Evolutionary conservation across 2,797 vertebrate genomes (phyloP), one percentile per base, ranked within the genome.

Genomic region (Anomalospiza imberbis): DNA sequence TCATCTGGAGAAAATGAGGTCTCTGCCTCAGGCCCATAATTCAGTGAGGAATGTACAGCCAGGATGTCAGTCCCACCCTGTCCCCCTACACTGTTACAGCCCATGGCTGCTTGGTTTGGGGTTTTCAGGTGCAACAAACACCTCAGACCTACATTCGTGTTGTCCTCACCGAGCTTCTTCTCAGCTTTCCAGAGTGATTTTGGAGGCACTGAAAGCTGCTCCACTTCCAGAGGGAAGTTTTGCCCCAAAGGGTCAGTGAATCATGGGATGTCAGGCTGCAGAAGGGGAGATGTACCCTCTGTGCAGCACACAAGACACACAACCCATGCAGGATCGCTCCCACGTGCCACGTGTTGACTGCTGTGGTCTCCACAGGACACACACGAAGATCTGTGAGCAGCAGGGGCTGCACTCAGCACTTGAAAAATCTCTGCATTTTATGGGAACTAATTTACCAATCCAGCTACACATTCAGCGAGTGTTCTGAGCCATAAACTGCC

Each of bases 1-100:
- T 53, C 62, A 85, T 88, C 83, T 84, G 84, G 66, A 96, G 85
- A 95, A 95, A 95, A 87, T 78, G 79, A 93, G 67, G 78, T 63
- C 85, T 71, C 74, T 96, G 91, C 82, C 57, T 89, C 72, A 57
- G 63, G 75, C 65, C 87, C 66, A 75, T 85, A 92, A 84, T 67
- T 95, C 94, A 94, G 81, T 0, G 1, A 95, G 81, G 78, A 91
- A 75, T 86, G 89, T 63, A 19, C 31, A 0, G 36, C 72, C 84
- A 88, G 93, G 89, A 96, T 94, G 85, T 55, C 63, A 84, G 86
- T 91, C 73, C 86, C 90, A 80, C 88, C 88, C 88, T 36, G 38
- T 65, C 77, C 90, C 93, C 76, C 83, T 68, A 1, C 0, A 0
- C 73, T 65, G 26, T 28, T 34, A 51, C 65, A 79, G 51, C 58